A percentile compares a stretch with the other conserved stretches of the same genome.
phyloP scores from a whole-genome alignment of 2,888 invertebrate genomes.

The Sturmia bella region DNA sequence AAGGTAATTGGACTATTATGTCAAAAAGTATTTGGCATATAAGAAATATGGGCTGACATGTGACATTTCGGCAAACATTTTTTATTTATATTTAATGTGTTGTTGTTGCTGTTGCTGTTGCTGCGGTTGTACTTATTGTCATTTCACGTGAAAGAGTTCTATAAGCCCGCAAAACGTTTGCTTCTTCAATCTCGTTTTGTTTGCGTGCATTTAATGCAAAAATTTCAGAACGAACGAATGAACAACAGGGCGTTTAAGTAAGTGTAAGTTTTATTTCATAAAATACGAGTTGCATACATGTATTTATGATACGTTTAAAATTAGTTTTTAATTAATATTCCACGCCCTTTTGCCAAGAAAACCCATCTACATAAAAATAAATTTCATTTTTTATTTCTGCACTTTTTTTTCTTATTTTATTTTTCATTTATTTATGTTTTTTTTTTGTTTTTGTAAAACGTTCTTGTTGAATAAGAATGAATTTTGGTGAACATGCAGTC shows the following conservation, averaged over 20 bases:
- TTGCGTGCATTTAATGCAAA: slow-evolving; percentile 28
- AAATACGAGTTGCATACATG: neutral
- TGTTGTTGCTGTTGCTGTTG: slow-evolving; percentile 17
- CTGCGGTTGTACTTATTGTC: slow-evolving; percentile 13
- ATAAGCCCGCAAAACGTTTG: slow-evolving; percentile 39
- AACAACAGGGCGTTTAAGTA: slow-evolving; percentile 57
- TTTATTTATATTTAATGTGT: slow-evolving; percentile 42
- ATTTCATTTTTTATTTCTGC: slow-evolving; percentile 24
- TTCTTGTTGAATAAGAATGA: slow-evolving; percentile 55
- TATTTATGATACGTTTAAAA: slow-evolving; percentile 62
- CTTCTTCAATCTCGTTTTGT: neutral
- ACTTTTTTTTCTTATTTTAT: neutral
- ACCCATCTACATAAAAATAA: slow-evolving; percentile 44
- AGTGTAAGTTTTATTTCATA: slow-evolving; percentile 46
- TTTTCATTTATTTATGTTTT: slow-evolving; percentile 8
- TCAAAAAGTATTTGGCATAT: slow-evolving; percentile 81
- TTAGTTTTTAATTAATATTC: slow-evolving; percentile 70
- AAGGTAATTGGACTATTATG: slow-evolving; percentile 81
- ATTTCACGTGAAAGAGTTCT: slow-evolving; percentile 36
- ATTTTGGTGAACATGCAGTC: slow-evolving; percentile 42
- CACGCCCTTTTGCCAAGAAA: slow-evolving; percentile 56
- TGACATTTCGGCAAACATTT: slow-evolving; percentile 72
- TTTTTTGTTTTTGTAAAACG: slow-evolving; percentile 5
- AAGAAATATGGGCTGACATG: slow-evolving; percentile 81
- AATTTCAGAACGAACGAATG: slow-evolving; percentile 3